These are phyloP conservation scores for Druon quercuslanigerum DNA, from an alignment of 1,140 invertebrate species.

Conservation along the genomic window DNA sequence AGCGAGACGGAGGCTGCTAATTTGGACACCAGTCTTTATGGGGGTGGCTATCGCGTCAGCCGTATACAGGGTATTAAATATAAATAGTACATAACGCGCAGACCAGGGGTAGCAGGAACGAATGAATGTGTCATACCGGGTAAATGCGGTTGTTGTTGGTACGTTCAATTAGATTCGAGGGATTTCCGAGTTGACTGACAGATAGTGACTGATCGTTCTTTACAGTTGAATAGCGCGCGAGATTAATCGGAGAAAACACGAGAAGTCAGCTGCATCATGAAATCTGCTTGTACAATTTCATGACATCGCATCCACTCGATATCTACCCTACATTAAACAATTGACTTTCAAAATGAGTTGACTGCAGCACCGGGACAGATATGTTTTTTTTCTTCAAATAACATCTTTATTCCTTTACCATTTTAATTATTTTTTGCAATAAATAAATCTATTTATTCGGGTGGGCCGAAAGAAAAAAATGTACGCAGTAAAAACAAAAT, in stretches of 20 bases:
- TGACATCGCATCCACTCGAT: not conserved
- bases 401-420: no score
- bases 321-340: not conserved
- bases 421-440: no score
- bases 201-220: constrained; percentile 39
- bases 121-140: constrained; percentile 46
- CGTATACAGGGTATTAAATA: constrained; percentile 40
- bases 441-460: no score
- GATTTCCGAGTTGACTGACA: constrained; percentile 45
- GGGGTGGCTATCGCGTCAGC: constrained; percentile 43
- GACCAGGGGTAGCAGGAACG: constrained; percentile 27
- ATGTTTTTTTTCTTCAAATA: no score
- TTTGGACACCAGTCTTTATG: constrained; percentile 44
- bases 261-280: constrained; percentile 7
- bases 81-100: constrained; percentile 38
- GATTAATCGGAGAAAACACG: constrained; percentile 32
- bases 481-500: no score
- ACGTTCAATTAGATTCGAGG: constrained; percentile 44
- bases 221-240: constrained; percentile 30
- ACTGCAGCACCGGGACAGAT: no score
- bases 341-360: not conserved
- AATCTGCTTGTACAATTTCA: not conserved
- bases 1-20: constrained; percentile 41
- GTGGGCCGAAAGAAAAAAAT: no score
- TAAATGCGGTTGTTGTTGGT: constrained; percentile 36